These are phyloP conservation scores for Athalia circularis DNA, from an alignment of 2,888 invertebrate genomes.

Conservation along the genomic window DNA sequence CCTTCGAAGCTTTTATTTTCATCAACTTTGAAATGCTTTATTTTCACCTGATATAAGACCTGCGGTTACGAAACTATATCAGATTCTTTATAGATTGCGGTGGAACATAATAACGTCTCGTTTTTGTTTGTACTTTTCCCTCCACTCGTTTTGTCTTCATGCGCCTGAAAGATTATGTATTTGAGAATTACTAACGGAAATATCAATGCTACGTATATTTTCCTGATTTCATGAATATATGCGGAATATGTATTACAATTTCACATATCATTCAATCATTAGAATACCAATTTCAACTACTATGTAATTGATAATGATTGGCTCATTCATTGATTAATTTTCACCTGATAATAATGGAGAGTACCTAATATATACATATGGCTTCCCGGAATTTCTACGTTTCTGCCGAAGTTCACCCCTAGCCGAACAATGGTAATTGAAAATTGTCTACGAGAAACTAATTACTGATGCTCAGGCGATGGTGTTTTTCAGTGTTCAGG, in stretches of 20 bases:
- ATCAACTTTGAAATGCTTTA: conserved; percentile 16
- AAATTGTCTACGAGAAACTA: conserved; percentile 34
- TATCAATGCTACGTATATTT: background rate
- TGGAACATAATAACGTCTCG: conserved; percentile 16
- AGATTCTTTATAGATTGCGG: background rate
- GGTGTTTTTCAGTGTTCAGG: conserved; percentile 22
- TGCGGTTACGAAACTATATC: conserved; percentile 34
- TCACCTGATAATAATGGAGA: too few relatives aligned
- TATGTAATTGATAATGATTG: too few relatives aligned
- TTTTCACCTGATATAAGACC: conserved; percentile 36
- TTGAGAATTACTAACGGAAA: background rate
- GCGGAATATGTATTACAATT: too few relatives aligned
- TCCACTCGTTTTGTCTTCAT: conserved; percentile 10
- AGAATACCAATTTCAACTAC: too few relatives aligned
- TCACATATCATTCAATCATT: too few relatives aligned
- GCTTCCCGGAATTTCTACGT: background rate
- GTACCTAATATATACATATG: too few relatives aligned
- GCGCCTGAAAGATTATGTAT: background rate
- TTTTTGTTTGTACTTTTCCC: background rate
- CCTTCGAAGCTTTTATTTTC: conserved; percentile 1
- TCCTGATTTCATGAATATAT: too few relatives aligned
- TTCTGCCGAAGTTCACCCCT: conserved; percentile 8
- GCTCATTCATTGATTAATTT: too few relatives aligned
- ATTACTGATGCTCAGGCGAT: conserved; percentile 17
- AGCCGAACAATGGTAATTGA: conserved; percentile 23